Evolutionary conservation across 1,140 invertebrate species (phyloP), one percentile per base, ranked within the genome.

Genomic region (Acromyrmex heyeri): DNA sequence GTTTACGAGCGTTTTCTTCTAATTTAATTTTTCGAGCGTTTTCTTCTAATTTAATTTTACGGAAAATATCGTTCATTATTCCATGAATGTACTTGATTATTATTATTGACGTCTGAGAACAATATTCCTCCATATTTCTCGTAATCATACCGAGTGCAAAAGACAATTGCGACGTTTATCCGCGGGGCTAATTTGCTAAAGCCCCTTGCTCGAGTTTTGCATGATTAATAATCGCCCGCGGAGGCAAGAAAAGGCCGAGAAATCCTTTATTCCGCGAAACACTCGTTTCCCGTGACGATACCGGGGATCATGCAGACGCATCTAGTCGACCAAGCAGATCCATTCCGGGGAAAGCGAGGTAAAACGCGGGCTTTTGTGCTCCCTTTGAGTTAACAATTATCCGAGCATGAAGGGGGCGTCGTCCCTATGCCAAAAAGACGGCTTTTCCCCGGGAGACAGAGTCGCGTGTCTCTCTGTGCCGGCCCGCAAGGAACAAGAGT

Each of bases 301-400:
- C 55, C 69, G 79, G 8, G 55, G 79, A 83, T 83, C 79, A 83
- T 83, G 55, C 79, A 83, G 55, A 55, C 69, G 55, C 79, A 55
- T 83, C 79, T 73, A 83, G 67, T 48, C 55, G 79, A 38, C 30
- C 65, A 53, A 70, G 65, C 53, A 44, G 12, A 50, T 48, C 30
- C 30, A 3, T 50, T 16, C 10, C 44, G 24, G 53, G 38, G n/a
- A 61, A 78, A 85, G 50, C n/a, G 73, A 55, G 75, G 62, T 61
- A 79, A 86, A 86, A 78, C 72, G 78, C 34, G n/a, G 14, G 69
- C 88, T 89, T 87, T 79, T 89, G 77, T 89, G 73, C 85, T 81
- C 48, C 82, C 81, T 90, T 90, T 85, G 75, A 89, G 85, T 72
- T 85, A 79, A 89, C 90, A 89, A 91, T 91, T 91, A 91, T 87